These are phyloP conservation scores for Chamaea fasciata DNA, from an alignment of 2,113 vertebrate genomes.

Conservation along the genomic window DNA sequence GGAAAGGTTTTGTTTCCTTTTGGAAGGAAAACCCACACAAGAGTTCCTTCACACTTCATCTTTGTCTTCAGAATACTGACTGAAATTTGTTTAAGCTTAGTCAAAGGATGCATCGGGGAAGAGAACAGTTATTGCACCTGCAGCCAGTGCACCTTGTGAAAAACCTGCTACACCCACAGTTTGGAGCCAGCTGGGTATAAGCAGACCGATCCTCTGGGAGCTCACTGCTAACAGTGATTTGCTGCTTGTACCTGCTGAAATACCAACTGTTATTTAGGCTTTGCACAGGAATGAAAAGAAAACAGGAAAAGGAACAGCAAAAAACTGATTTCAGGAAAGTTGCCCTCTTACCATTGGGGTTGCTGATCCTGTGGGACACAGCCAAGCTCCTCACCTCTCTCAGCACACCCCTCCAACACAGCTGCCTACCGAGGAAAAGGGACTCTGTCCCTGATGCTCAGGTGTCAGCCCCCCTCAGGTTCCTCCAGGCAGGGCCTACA, in stretches of 20 bases:
- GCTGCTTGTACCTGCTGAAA: not conserved
- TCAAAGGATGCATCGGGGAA: not conserved
- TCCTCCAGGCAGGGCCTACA: not conserved
- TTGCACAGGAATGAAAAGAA: not conserved
- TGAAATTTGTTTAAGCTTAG: not conserved
- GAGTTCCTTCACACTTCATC: not conserved
- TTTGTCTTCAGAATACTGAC: not conserved
- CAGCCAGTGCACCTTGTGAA: not conserved
- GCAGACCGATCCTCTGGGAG: not conserved
- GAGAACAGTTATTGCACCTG: not conserved
- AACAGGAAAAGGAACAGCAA: not conserved
- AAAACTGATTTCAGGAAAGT: not conserved
- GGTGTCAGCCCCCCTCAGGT: not conserved
- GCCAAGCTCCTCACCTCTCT: not conserved
- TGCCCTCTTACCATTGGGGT: rapidly evolving
- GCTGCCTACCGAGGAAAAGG: not conserved
- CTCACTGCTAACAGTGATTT: not conserved
- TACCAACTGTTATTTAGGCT: not conserved
- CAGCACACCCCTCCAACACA: not conserved
- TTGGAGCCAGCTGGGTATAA: not conserved
- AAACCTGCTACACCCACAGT: not conserved
- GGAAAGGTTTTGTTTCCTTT: no score
- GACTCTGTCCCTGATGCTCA: not conserved
- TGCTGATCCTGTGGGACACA: not conserved
- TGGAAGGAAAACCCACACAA: not conserved